Evolutionary conservation across 1,140 invertebrate species (phyloP), one percentile per base, ranked within the genome.

Genomic region (Aphelenchoides fujianensis): DNA sequence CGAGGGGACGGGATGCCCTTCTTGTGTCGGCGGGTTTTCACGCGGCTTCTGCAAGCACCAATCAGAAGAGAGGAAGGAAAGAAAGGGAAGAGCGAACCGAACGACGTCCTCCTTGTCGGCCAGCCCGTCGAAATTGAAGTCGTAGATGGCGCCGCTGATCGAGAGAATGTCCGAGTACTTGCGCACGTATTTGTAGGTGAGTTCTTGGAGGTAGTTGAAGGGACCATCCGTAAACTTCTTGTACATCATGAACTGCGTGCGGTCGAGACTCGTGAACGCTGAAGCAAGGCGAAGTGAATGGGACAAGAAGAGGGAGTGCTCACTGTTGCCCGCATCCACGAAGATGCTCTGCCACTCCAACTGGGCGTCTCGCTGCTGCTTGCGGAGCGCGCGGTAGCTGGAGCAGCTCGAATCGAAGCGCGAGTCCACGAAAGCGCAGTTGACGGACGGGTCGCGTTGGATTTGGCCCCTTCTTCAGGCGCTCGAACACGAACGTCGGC

Each of bases 131-230:
- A 55, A 62, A 32, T 78, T 64, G 31, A 35, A 31, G 41, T 78
- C 76, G 31, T 68, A 78, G 31, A 77, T 61, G 9, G 78, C 53
- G 2, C 78, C 76, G 0, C 72, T 76, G 27, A 74, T 69, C 28
- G 63, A 41, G 27, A 59, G 55, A 59, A 59, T 32, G 34, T 7
- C 5, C 55, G 55, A 5, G 7, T 59, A 7, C 23, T 59, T 59
- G 34, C 72, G 75, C 31, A 64, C 68, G 41, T 78, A 80, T 12
- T 59, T 28, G 53, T 52, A 32, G 2, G 78, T 76, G 19, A 77
- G 28, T 34, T 75, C 72, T 53, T 76, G 73, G 19, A 74, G 57
- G 19, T 36, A 62, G 54, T 19, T 63, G 32, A 79, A 62, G 48
- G 59, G 73, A 12, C 74, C 77, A 68, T 35, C 23, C 48, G 37